Percentiles rank a stretch among this genome's conserved stretches.
Evolutionary conservation across 2,797 vertebrate genomes (phyloP).

Genomic region (Chloroceryle amazona): DNA sequence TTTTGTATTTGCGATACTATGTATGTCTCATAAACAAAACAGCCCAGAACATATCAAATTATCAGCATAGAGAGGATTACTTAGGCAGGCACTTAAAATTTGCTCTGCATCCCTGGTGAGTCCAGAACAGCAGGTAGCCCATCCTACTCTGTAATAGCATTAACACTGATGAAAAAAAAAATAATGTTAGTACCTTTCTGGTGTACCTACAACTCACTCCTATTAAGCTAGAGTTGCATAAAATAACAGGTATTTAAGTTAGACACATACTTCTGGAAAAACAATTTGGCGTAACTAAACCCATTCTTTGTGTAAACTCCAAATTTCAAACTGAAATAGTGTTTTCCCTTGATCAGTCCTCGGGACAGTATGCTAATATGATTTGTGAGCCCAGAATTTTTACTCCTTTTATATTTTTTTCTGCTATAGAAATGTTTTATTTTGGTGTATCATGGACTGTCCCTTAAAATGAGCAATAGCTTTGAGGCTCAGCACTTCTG

Average conservation of each 20-base stretch:
- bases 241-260: not conserved
- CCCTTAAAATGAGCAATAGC: not conserved
- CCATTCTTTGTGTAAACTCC: not conserved
- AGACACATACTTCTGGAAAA: not conserved
- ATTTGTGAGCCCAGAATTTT: not conserved
- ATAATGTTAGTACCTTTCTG: not conserved
- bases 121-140: not conserved
- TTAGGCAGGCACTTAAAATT: not conserved
- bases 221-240: not conserved
- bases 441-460: not conserved
- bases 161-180: not conserved
- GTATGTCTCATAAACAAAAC: conserved; percentile 32
- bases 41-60: not conserved
- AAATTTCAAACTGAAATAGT: not conserved
- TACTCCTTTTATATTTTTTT: not conserved
- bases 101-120: not conserved
- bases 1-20: conserved; percentile 3
- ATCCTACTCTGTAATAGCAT: not conserved
- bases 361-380: not conserved
- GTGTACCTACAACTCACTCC: not conserved
- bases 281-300: not conserved
- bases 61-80: conserved; percentile 6
- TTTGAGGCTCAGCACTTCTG: not conserved
- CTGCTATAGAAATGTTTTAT: not conserved
- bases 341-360: not conserved